Evolutionary conservation across 2,113 vertebrate genomes (phyloP), one percentile per base, ranked within the genome.

Genomic region (Scalopus aquaticus): DNA sequence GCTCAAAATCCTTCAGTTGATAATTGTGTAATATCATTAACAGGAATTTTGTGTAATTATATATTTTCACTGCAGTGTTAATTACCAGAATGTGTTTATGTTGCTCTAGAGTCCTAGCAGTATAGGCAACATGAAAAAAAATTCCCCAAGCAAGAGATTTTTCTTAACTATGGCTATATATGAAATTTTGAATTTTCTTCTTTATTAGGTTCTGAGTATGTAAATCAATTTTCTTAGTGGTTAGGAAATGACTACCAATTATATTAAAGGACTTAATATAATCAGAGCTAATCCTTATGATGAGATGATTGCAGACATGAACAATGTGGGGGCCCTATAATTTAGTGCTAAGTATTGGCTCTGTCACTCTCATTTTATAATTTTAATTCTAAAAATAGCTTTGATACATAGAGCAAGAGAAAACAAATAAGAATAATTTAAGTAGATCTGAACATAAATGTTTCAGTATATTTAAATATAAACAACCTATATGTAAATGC

Each of bases 221-320:
- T 64, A 94, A 95, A 85, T 76, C 46, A 85, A 64, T 35, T 84
- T 90, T 91, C 56, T 93, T 88, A 90, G 70, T 69, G 42, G 72
- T 90, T 93, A 95, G 80, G 26, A 92, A 96, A 85, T 73, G 67
- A 92, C 67, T 90, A 28, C 35, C 81, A 88, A 77, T 92, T 93
- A 96, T 28, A 78, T 54, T 77, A 65, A 90, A 87, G 64, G 49
- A 67, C 19, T 72, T 91, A 82, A 49, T 44, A 78, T 64, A 74
- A 95, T 80, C 80, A 93, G 77, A 88, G 44, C 22, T 94, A 74
- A 96, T 81, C 9, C 46, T 73, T 91, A 82, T 15, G 46, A 85
- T n/a, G 42, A 88, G 42, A 90, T 13, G 64, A 90, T 88, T 82
- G 95, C 37, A 91, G 72, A 88, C 19, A 60, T 8, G 26, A 56